Base-by-base conservation (phyloP, 2,797 vertebrate species). In the Tenualosa ilisha region DNA sequence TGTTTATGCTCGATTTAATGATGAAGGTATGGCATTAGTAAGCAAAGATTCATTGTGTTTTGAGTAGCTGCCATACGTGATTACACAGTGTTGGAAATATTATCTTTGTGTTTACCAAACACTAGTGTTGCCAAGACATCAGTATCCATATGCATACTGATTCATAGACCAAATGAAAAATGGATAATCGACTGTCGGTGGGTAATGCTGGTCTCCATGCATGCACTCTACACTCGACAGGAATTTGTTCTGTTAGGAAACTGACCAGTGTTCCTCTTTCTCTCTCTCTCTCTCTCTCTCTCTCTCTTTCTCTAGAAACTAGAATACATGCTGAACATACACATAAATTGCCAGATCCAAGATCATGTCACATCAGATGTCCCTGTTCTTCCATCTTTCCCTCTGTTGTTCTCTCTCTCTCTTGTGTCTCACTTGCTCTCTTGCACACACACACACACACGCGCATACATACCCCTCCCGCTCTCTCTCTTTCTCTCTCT, bases 61-160 rank as follows among this genome's bases (percentile, higher is more conserved):
- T 75, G 68, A 43, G 2, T 13, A 75, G 31, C 68, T 75, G 68
- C 40, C 68, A 75, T 31, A 17, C 6, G 68, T 17, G 68, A 75
- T 31, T 40, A 75, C 37, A 72, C n/a, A 6, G 6, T 43, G 68
- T 75, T 75, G 13, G 13, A 75, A 31, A 15, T 24, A 75, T 43
- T 75, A 43, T 20, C 37, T 17, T 75, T 20, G 68, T 75, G 68
- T 75, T 75, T 75, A 75, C 15, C 31, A 75, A 75, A 43, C 65
- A 72, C 11, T 3, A 37, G 2, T 15, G 68, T 75, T 17, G 68
- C 37, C 37, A 75, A 43, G 68, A 31, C 15, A 1, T 20, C 5
- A 40, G 65, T 37, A 40, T 3, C 13, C 15, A 26, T 75, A 26
- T 26, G 13, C 3, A 20, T 4, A 6, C 40, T 75, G 15, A 75